These are phyloP conservation scores for Chiroxiphia lanceolata DNA, from an alignment of 2,797 vertebrate genomes.

Conservation along the genomic window DNA sequence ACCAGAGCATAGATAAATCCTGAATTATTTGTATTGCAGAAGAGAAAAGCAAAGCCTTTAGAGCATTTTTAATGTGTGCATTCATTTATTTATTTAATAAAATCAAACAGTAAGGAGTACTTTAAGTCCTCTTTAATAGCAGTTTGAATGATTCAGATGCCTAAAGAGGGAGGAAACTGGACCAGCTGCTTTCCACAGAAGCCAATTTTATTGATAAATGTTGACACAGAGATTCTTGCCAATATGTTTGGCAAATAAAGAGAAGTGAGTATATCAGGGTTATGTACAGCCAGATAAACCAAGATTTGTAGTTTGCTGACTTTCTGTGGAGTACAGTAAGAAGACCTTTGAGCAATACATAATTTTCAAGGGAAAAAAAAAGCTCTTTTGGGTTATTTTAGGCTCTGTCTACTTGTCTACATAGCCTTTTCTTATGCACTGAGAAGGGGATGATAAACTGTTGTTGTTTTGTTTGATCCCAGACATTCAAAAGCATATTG, in stretches of 20 bases:
- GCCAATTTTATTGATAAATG: neutral
- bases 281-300: neutral
- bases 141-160: neutral
- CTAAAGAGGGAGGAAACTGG: neutral
- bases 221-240: neutral
- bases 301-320: neutral
- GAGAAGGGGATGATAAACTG: neutral
- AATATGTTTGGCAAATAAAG: constrained; percentile 2
- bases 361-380: neutral
- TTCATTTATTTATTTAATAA: neutral
- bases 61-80: neutral
- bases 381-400: neutral
- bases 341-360: neutral
- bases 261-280: neutral
- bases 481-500: neutral
- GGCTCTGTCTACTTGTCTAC: neutral
- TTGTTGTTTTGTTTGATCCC: neutral
- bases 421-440: neutral
- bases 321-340: neutral
- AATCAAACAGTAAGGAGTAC: neutral
- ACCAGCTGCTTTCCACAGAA: neutral
- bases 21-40: neutral
- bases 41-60: neutral
- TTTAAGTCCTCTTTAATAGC: neutral
- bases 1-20: neutral